Evolutionary conservation across 2,113 vertebrate genomes (phyloP).

Genomic region (Dascyllus trimaculatus): DNA sequence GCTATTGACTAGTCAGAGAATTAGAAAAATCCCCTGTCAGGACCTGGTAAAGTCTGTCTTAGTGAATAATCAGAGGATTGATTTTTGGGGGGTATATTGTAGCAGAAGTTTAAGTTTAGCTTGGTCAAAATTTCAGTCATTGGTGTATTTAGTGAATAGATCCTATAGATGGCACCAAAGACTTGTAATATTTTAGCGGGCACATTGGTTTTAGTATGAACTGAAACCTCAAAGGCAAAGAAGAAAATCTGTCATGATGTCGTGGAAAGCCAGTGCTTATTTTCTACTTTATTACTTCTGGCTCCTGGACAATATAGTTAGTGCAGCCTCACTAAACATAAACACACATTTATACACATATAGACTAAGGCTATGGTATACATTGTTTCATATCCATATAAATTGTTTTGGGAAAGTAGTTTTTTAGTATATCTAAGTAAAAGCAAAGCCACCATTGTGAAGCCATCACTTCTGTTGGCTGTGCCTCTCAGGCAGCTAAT

Average conservation of each 20-base stretch:
- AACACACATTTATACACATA: not conserved
- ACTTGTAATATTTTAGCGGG: not conserved
- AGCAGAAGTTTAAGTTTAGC: not conserved
- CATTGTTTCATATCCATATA: not conserved
- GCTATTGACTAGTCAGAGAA: too few relatives aligned
- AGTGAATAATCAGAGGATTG: not conserved
- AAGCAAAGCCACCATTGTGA: not conserved
- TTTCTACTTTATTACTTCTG: not conserved
- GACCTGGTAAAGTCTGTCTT: not conserved
- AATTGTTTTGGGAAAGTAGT: not conserved
- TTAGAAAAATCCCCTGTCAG: not conserved
- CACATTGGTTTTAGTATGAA: not conserved
- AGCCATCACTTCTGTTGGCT: slow-evolving; percentile 18
- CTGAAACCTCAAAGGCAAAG: not conserved
- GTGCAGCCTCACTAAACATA: not conserved
- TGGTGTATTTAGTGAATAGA: not conserved
- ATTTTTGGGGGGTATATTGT: not conserved
- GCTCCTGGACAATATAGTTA: not conserved
- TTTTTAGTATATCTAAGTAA: not conserved
- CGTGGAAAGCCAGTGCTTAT: not conserved
- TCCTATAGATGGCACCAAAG: slow-evolving; percentile 33
- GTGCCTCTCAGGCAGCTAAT: slow-evolving; percentile 13
- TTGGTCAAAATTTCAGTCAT: not conserved
- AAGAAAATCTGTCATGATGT: not conserved
- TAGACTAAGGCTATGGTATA: not conserved